Percentiles rank a stretch among this genome's conserved stretches.
Evolutionary conservation across 1,140 invertebrate genomes (phyloP).

Genomic region (Halesus radiatus): DNA sequence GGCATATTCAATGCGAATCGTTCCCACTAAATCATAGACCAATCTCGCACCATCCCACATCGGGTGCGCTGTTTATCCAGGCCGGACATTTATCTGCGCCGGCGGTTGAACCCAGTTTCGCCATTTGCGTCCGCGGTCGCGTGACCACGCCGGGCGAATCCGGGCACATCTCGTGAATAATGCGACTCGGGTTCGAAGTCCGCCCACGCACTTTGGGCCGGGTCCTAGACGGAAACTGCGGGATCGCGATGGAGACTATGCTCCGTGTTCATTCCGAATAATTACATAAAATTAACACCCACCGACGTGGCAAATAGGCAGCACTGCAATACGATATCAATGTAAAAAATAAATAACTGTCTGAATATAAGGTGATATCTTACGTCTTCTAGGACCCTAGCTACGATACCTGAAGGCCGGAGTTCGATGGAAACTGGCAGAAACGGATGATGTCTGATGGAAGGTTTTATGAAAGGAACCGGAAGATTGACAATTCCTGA

Average conservation of each 20-base stretch:
- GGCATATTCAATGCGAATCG: slow-evolving; percentile 30
- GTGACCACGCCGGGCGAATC: not conserved
- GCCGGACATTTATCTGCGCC: not conserved
- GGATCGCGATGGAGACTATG: not conserved
- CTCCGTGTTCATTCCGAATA: not conserved
- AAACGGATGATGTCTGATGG: too few relatives aligned
- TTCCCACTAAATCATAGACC: slow-evolving; percentile 34
- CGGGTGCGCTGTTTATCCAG: not conserved
- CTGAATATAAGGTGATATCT: too few relatives aligned
- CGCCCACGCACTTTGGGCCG: slow-evolving; percentile 11
- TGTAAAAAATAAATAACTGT: too few relatives aligned
- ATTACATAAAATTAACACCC: too few relatives aligned
- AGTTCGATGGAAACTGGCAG: too few relatives aligned
- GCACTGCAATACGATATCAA: too few relatives aligned
- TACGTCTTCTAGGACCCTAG: too few relatives aligned
- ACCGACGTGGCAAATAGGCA: too few relatives aligned
- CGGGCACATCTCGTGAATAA: slow-evolving; percentile 18
- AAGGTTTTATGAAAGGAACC: too few relatives aligned
- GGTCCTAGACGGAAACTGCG: not conserved
- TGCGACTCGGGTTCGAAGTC: not conserved
- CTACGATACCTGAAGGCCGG: too few relatives aligned
- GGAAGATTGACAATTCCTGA: too few relatives aligned
- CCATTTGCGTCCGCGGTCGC: slow-evolving; percentile 1
- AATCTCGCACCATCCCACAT: slow-evolving; percentile 22
- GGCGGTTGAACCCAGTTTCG: not conserved